phyloP scores from a whole-genome alignment of 2,797 vertebrate species.

The Euthynnus affinis region DNA sequence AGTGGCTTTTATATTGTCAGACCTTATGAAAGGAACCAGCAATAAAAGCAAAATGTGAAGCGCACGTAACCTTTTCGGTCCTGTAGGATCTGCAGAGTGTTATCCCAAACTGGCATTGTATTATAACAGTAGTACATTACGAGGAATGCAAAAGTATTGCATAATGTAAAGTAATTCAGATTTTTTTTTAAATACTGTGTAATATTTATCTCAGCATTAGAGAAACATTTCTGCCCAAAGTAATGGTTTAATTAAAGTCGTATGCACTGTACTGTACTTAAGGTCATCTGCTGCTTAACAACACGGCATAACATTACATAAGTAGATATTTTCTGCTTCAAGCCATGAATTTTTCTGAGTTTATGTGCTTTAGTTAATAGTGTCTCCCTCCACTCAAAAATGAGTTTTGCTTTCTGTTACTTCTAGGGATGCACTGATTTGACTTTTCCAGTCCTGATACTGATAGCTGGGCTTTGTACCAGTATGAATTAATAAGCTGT shows the following conservation, averaged over 20 bases:
- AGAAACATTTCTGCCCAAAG: slow-evolving; percentile 13
- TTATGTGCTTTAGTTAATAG: slow-evolving; percentile 11
- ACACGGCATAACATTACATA: background rate
- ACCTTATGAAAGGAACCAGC: too few relatives aligned
- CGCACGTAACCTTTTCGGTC: background rate
- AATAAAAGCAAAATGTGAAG: background rate
- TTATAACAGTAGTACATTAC: background rate
- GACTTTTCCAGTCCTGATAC: too few relatives aligned
- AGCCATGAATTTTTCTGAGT: background rate
- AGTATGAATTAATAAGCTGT: too few relatives aligned
- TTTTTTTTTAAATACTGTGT: too few relatives aligned
- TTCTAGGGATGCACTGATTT: too few relatives aligned
- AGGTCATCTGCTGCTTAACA: slow-evolving; percentile 32
- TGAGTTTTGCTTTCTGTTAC: too few relatives aligned
- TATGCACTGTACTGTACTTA: background rate
- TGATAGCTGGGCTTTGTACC: too few relatives aligned
- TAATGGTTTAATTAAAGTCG: slow-evolving; percentile 21
- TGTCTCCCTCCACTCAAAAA: too few relatives aligned
- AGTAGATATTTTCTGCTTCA: background rate
- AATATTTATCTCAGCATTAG: slow-evolving; percentile 6
- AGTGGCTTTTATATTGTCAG: too few relatives aligned
- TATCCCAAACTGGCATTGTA: background rate
- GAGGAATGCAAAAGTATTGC: background rate
- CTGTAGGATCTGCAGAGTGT: background rate
- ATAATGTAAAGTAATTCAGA: too few relatives aligned